Evolutionary conservation across 2,113 vertebrate genomes (phyloP).

Genomic region (Hymenochirus boettgeri): DNA sequence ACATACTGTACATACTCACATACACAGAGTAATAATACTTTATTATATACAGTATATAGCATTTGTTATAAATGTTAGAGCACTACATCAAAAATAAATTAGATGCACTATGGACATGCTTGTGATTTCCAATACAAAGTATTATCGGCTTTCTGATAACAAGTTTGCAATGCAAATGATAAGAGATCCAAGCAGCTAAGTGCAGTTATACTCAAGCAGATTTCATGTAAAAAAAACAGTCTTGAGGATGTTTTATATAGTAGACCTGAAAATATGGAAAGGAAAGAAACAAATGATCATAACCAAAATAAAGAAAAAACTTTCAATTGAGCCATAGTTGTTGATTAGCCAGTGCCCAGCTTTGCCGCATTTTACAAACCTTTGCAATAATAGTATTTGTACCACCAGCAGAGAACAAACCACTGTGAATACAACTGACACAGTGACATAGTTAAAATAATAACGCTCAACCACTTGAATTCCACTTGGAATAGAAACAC

Average conservation of each 20-base stretch:
- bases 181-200: slow-evolving; percentile 81
- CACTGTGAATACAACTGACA: slow-evolving; percentile 48
- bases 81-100: too few relatives aligned
- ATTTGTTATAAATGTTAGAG: too few relatives aligned
- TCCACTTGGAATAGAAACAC: slow-evolving; percentile 74
- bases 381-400: slow-evolving; percentile 62
- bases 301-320: slow-evolving; percentile 74
- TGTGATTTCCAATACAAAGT: too few relatives aligned
- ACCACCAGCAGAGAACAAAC: slow-evolving; percentile 56
- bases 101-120: too few relatives aligned
- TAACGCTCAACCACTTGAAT: not conserved
- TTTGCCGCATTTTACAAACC: slow-evolving; percentile 55
- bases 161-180: slow-evolving; percentile 57
- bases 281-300: slow-evolving; percentile 79
- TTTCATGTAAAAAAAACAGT: slow-evolving; percentile 63
- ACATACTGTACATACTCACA: too few relatives aligned
- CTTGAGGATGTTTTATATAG: slow-evolving; percentile 51
- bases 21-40: too few relatives aligned
- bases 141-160: slow-evolving; percentile 56
- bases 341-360: slow-evolving; percentile 58
- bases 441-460: slow-evolving; percentile 71
- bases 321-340: slow-evolving; percentile 86
- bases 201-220: slow-evolving; percentile 78
- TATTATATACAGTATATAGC: too few relatives aligned
- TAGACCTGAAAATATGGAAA: slow-evolving; percentile 77